phyloP scores from a whole-genome alignment of 2,797 vertebrate species.

The Sebastes matsubarae region DNA sequence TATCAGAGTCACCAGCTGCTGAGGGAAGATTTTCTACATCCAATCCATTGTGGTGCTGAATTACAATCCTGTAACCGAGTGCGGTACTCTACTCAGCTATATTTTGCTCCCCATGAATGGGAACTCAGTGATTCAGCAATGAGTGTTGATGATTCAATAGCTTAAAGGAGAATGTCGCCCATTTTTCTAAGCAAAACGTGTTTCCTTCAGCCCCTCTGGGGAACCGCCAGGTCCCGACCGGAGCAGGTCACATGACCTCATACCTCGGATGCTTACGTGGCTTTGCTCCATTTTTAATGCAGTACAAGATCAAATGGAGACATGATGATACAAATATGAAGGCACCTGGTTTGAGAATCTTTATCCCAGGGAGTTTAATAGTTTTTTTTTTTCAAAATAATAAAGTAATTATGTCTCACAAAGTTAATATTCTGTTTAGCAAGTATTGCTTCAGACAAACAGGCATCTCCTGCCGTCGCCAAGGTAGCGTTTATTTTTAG shows the following conservation, averaged over 20 bases:
- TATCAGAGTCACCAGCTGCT: slow-evolving; percentile 56
- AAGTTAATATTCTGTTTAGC: background rate
- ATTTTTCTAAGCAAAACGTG: slow-evolving; percentile 12
- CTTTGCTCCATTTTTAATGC: background rate
- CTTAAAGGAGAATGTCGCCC: slow-evolving; percentile 32
- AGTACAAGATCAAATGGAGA: background rate
- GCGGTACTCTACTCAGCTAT: slow-evolving; percentile 27
- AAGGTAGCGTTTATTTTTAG: slow-evolving; percentile 42
- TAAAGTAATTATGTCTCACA: too few species aligned
- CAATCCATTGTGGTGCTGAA: slow-evolving; percentile 39
- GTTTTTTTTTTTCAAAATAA: too few species aligned
- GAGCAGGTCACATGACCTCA: slow-evolving; percentile 18
- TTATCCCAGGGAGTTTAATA: background rate
- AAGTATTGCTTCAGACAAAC: background rate
- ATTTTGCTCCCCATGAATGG: slow-evolving; percentile 54
- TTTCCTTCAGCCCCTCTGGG: background rate
- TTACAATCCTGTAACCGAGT: slow-evolving; percentile 44
- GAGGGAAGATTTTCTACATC: slow-evolving; percentile 35
- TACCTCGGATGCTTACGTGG: background rate
- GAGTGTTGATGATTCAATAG: slow-evolving; percentile 55
- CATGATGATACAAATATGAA: background rate
- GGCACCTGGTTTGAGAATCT: background rate
- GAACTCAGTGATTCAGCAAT: slow-evolving; percentile 50
- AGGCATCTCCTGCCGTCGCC: background rate
- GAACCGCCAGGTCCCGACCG: background rate